Evolutionary conservation across 2,888 invertebrate genomes (phyloP).

Genomic region (Eurytoma californica): DNA sequence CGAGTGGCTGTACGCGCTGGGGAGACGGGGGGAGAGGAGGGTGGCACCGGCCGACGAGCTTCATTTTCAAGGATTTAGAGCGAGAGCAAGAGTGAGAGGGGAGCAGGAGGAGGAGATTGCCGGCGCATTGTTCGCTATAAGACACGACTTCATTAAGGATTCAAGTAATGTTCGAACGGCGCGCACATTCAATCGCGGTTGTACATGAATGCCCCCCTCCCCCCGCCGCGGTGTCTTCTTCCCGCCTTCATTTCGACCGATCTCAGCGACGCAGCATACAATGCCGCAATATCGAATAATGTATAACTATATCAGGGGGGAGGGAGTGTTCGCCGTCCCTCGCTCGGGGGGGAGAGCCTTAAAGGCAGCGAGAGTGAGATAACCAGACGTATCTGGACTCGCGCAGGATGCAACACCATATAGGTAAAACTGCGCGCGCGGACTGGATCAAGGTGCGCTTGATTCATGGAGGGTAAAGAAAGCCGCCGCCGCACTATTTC

Average conservation of each 20-base stretch:
- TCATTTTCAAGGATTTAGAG: conserved; percentile 66
- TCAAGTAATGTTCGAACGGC: conserved; percentile 71
- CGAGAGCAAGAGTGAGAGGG: conserved; percentile 43
- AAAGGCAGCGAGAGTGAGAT: conserved; percentile 49
- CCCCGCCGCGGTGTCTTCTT: conserved; percentile 50
- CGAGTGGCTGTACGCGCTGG: conserved; percentile 48
- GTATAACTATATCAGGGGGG: conserved; percentile 66
- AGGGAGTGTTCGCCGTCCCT: no score
- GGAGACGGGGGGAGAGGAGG: conserved; percentile 25
- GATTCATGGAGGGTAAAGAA: conserved; percentile 64
- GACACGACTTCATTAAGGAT: conserved; percentile 73
- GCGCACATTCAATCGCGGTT: conserved; percentile 70
- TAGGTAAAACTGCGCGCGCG: conserved; percentile 63
- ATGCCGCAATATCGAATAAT: conserved; percentile 71
- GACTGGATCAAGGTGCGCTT: conserved; percentile 56
- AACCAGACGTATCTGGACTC: conserved; percentile 56
- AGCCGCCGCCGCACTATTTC: conserved; percentile 58
- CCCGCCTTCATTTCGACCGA: conserved; percentile 9
- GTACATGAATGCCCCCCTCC: conserved; percentile 51
- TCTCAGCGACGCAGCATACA: conserved; percentile 62
- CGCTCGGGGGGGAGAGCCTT: conserved; percentile 24
- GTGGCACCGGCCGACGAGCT: conserved; percentile 31
- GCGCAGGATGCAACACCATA: conserved; percentile 67
- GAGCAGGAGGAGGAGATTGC: conserved; percentile 23
- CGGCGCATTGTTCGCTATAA: conserved; percentile 70